Conservation (phyloP, 1,140 invertebrate species). For the Himalopsyche phryganea region DNA sequence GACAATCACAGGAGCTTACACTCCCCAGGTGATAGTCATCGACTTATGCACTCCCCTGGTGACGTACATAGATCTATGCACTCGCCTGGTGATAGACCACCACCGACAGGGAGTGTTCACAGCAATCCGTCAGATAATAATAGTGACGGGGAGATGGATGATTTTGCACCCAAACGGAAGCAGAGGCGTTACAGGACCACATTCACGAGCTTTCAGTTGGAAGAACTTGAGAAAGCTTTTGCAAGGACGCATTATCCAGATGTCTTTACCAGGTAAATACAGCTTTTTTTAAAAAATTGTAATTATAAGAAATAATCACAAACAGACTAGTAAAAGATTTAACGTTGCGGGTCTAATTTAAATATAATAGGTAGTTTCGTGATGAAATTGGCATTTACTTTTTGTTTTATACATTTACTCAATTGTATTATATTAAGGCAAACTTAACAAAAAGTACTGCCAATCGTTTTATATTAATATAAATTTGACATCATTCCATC, state of each 20-base stretch:
- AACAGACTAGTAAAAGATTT: no score
- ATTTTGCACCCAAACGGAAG: constrained; percentile 84
- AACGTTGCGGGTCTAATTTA: no score
- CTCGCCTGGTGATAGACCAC: constrained; percentile 36
- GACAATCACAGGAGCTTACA: constrained; percentile 4
- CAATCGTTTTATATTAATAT: no score
- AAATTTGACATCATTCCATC: no score
- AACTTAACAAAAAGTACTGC: no score
- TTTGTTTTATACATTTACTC: no score
- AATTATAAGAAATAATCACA: no score
- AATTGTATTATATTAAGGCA: no score
- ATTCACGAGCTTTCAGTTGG: constrained; percentile 92
- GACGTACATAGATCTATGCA: constrained; percentile 43
- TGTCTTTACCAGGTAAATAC: constrained; percentile 88
- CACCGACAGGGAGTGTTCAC: constrained; percentile 46
- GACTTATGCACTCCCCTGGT: constrained; percentile 37
- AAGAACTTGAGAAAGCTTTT: constrained; percentile 96
- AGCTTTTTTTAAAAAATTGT: not conserved
- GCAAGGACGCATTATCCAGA: constrained; percentile 96
- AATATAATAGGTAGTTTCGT: no score
- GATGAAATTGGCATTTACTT: no score
- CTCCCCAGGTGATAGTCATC: constrained; percentile 10
- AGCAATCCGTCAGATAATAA: constrained; percentile 62
- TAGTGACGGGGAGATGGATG: constrained; percentile 73
- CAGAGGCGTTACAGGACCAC: constrained; percentile 90